These are phyloP conservation scores for Dipus sagitta DNA, from an alignment of 2,797 vertebrate species.

Conservation along the genomic window DNA sequence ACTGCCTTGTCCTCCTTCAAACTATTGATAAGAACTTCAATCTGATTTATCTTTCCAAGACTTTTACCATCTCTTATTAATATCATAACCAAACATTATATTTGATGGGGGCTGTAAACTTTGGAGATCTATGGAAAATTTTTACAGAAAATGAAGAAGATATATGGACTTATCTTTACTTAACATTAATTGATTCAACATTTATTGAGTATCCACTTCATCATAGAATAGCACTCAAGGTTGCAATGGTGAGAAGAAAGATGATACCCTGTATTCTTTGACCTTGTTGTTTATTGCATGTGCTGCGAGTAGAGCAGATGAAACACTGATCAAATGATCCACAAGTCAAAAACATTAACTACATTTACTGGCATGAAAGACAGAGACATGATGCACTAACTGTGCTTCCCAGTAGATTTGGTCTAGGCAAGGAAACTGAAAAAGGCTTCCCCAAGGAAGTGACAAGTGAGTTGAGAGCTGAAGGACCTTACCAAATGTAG, in stretches of 20 bases:
- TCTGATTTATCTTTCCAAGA: neutral
- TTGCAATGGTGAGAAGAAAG: neutral
- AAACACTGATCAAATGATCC: neutral
- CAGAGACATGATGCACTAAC: neutral
- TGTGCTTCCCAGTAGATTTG: neutral
- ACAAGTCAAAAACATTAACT: neutral
- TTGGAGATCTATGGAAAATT: constrained; percentile 10
- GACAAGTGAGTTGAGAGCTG: neutral
- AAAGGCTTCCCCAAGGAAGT: neutral
- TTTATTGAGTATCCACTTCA: neutral
- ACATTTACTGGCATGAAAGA: neutral
- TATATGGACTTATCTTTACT: neutral
- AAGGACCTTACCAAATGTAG: neutral
- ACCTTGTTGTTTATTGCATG: neutral
- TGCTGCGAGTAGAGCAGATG: neutral
- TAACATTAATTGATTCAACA: neutral
- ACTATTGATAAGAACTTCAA: neutral
- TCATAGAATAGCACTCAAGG: neutral
- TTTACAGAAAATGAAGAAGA: constrained; percentile 35
- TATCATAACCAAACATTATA: neutral
- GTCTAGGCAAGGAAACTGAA: neutral
- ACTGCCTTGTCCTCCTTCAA: neutral
- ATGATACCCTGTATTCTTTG: neutral
- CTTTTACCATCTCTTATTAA: neutral
- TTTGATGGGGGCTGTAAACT: neutral